These are phyloP conservation scores for Planiliza haematocheilus DNA, from an alignment of 2,113 vertebrate genomes.

Conservation along the genomic window DNA sequence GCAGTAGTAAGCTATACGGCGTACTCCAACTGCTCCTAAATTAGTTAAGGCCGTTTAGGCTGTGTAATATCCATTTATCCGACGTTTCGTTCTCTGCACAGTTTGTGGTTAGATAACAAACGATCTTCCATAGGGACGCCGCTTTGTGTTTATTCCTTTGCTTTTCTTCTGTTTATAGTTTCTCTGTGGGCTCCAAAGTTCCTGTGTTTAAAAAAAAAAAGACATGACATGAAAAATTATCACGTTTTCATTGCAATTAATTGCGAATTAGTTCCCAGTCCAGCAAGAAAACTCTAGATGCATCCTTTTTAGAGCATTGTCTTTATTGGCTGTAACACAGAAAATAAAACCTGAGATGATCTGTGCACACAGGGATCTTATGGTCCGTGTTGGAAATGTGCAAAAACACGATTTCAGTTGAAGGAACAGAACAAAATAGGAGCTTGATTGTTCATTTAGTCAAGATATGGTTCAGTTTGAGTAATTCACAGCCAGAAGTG, in stretches of 20 bases:
- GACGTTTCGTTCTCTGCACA: too few relatives aligned
- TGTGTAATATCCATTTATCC: neutral
- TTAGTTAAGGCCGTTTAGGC: neutral
- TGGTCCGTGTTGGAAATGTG: too few relatives aligned
- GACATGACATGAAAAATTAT: neutral
- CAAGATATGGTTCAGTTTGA: neutral
- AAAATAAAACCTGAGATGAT: too few relatives aligned
- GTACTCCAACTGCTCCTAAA: neutral
- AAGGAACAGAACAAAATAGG: neutral
- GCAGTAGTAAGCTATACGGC: neutral
- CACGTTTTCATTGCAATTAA: too few relatives aligned
- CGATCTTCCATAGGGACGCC: too few relatives aligned
- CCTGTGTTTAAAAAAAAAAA: neutral
- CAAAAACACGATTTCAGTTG: neutral
- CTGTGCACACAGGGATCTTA: too few relatives aligned
- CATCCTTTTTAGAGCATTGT: neutral
- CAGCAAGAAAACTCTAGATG: neutral
- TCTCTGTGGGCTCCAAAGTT: too few relatives aligned
- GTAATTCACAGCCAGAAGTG: neutral
- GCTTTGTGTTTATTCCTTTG: too few relatives aligned
- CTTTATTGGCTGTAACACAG: too few relatives aligned
- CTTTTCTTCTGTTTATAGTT: too few relatives aligned
- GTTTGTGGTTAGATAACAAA: neutral
- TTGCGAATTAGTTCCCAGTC: too few relatives aligned
- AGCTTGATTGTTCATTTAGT: conserved; percentile 1